Evolutionary conservation across 2,888 invertebrate genomes (phyloP).

Genomic region (Ganaspis brasiliensis): DNA sequence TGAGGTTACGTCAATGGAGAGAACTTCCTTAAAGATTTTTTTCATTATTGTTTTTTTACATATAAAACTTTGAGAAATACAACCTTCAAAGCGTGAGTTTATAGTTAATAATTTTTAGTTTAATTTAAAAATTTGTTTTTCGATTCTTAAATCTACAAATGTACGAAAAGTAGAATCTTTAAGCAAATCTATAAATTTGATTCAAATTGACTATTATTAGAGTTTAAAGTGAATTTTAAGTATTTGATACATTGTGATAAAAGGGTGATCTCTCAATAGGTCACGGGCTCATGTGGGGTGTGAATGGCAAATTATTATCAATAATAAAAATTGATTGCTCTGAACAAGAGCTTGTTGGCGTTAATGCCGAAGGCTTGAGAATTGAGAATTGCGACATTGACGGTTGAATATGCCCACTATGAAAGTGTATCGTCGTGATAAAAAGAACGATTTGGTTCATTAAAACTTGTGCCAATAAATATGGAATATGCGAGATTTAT

Average conservation of each 20-base stretch:
- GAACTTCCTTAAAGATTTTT: too few species aligned
- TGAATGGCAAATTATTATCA: constrained; percentile 7
- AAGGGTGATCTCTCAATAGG: constrained; percentile 6
- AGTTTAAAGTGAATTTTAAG: too few species aligned
- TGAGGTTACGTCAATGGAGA: too few species aligned
- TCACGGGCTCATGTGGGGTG: constrained; percentile 25
- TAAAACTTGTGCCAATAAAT: constrained; percentile 13
- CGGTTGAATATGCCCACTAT: neutral
- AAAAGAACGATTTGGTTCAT: neutral
- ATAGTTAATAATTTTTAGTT: too few species aligned
- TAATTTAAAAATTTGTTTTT: too few species aligned
- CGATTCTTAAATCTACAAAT: too few species aligned
- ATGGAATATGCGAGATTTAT: neutral
- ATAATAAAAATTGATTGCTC: constrained; percentile 22
- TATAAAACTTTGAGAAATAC: too few species aligned
- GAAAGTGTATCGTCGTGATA: neutral
- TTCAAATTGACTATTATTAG: too few species aligned
- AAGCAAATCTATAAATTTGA: neutral
- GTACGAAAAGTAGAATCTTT: too few species aligned
- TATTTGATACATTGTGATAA: neutral
- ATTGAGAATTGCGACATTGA: constrained; percentile 7
- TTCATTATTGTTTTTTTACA: too few species aligned
- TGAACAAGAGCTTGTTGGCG: constrained; percentile 29
- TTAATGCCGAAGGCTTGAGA: constrained; percentile 1
- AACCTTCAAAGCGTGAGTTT: too few species aligned